phyloP scores from a whole-genome alignment of 2,113 vertebrate genomes.

The Malurus alboscapulatus region DNA sequence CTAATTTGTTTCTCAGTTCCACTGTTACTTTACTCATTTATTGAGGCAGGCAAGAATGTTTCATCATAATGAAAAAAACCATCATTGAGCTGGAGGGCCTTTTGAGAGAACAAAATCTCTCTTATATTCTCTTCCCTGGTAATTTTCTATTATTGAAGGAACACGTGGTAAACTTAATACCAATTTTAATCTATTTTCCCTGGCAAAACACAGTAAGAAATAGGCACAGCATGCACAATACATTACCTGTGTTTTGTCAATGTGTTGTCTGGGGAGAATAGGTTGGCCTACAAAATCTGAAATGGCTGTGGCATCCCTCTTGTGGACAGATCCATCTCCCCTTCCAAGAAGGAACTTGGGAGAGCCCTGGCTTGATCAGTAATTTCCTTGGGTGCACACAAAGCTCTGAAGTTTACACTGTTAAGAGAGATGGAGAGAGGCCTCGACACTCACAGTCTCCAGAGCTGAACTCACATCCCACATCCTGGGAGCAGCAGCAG shows the following conservation, averaged over 20 bases:
- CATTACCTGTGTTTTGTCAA: neutral
- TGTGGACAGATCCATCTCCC: neutral
- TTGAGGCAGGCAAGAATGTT: neutral
- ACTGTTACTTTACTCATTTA: neutral
- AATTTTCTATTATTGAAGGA: neutral
- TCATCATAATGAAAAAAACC: neutral
- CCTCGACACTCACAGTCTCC: rapidly evolving
- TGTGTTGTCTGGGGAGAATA: neutral
- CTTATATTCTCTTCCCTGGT: neutral
- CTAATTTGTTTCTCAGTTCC: neutral
- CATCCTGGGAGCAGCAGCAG: neutral
- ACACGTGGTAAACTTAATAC: neutral
- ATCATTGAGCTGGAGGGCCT: neutral
- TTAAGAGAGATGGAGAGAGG: neutral
- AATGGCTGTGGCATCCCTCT: neutral
- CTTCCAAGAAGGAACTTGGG: neutral
- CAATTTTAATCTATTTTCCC: neutral
- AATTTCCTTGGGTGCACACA: neutral
- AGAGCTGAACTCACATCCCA: neutral
- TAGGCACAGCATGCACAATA: neutral
- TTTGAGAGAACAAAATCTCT: neutral
- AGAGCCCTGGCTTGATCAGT: neutral
- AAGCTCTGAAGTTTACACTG: neutral
- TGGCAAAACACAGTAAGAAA: neutral
- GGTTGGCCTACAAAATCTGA: neutral